Base-by-base conservation (phyloP, 1,140 invertebrate genomes). In the Delia radicum region DNA sequence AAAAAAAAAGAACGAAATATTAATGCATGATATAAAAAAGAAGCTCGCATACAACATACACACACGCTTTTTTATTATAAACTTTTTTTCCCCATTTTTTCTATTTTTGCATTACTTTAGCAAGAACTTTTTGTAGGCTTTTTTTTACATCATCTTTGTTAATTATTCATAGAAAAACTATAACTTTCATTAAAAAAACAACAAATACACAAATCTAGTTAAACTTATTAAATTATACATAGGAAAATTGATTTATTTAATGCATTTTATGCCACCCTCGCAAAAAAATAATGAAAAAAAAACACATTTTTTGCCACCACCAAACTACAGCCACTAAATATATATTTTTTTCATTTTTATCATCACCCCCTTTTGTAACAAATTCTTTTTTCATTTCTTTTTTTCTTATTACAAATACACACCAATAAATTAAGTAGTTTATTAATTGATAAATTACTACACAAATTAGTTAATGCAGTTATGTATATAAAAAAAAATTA, bases 171-270 rank as follows among this genome's bases (percentile, higher is more conserved):
- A 33, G 3, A 42, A 42, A 42, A 42, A 42, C 37, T 42, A 10
- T 10, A 15, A 42, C 12, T 42, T 42, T 10, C 37, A 15, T 42
- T 42, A 1, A 10, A 1, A 5, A 0, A 0, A 42, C 37, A 42
- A 42, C 12, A 42, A 42, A 42, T 42, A 10, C 37, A 42, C 13
- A 33, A 33, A 33, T 33, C 7, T 55, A 21, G n/a, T 24, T 55
- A 21, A 55, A 55, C 48, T 55, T 55, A 55, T 55, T 55, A 55
- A 55, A 55, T 55, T 55, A 55, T 55, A 21, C n/a, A 3, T 55
- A 7, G 48, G 48, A 55, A 55, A 69, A 18, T 69, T 37, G n/a
- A 69, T 69, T 69, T 69, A 69, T 69, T 67, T 67, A n/a, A 15
- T 18, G 10, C 65, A 33, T 69, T 26, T 33, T 69, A 21, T 18